Conservation (phyloP, 2,888 invertebrate genomes). For the Acheta domesticus region DNA sequence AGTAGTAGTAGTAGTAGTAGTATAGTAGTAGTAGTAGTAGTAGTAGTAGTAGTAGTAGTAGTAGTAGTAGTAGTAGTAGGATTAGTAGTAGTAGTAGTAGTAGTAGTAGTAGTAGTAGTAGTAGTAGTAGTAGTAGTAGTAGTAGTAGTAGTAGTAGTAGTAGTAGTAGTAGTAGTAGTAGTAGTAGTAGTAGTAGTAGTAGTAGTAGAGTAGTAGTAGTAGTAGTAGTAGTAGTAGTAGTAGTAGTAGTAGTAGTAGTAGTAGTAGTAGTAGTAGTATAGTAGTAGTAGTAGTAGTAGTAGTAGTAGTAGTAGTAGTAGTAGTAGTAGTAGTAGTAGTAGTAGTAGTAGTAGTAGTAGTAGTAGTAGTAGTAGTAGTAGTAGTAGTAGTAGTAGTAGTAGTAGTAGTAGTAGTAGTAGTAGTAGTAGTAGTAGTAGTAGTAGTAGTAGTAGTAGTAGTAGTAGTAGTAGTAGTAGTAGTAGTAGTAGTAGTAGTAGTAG, state of each 20-base stretch:
- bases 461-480: too few species aligned
- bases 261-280: too few species aligned
- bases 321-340: slow-evolving; percentile 5
- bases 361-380: slow-evolving; percentile 18
- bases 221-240: too few species aligned
- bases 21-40: not conserved
- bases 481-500: too few species aligned
- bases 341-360: slow-evolving; percentile 18
- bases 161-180: not conserved
- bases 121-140: not conserved
- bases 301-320: slow-evolving; percentile 18
- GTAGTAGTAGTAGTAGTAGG: not conserved
- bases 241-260: too few species aligned
- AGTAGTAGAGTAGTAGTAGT: too few species aligned
- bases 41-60: not conserved
- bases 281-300: slow-evolving; percentile 12
- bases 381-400: slow-evolving; percentile 22
- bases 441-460: slow-evolving; percentile 20
- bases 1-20: too few species aligned
- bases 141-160: not conserved
- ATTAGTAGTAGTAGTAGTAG: not conserved
- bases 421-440: slow-evolving; percentile 22
- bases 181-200: slow-evolving; percentile 18
- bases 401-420: slow-evolving; percentile 22
- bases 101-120: not conserved